These are phyloP conservation scores for Philaethria dido DNA, from an alignment of 2,888 invertebrate genomes.

Conservation along the genomic window DNA sequence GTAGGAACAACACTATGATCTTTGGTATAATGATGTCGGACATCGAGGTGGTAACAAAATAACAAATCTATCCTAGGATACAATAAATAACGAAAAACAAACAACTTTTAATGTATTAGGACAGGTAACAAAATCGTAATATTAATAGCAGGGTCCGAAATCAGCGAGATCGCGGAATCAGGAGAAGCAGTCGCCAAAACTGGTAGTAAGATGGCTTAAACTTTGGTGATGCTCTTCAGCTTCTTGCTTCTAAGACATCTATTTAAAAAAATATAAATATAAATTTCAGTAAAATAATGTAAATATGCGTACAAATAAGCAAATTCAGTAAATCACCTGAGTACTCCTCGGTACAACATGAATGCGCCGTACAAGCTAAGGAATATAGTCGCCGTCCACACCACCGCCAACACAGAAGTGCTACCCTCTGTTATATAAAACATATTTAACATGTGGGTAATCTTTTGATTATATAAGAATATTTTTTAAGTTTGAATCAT, in stretches of 20 bases:
- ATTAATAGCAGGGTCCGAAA: slow-evolving; percentile 33
- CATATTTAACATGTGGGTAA: too few species aligned
- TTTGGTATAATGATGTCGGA: slow-evolving; percentile 43
- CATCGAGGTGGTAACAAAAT: slow-evolving; percentile 42
- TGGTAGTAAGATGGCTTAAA: slow-evolving; percentile 54
- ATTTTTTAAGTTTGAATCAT: too few species aligned
- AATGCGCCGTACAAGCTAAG: slow-evolving; percentile 68
- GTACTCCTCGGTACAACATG: slow-evolving; percentile 46
- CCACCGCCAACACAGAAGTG: slow-evolving; percentile 63
- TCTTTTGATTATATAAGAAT: too few species aligned
- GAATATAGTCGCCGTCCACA: slow-evolving; percentile 74
- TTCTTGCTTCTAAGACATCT: slow-evolving; percentile 73
- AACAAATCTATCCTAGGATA: slow-evolving; percentile 33
- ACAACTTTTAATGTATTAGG: slow-evolving; percentile 36
- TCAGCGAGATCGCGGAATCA: slow-evolving; percentile 38
- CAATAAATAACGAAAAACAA: slow-evolving; percentile 35
- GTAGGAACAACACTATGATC: slow-evolving; percentile 32
- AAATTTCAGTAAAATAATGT: background rate
- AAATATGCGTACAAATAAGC: background rate
- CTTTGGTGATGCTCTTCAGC: slow-evolving; percentile 74
- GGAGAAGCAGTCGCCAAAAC: slow-evolving; percentile 37
- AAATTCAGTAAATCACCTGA: slow-evolving; percentile 36
- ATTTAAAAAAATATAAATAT: slow-evolving; percentile 41
- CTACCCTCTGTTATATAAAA: slow-evolving; percentile 63
- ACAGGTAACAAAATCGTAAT: slow-evolving; percentile 39